Percentiles rank a stretch among this genome's conserved stretches.
Conservation (phyloP, 1,140 invertebrate genomes). For the Drosophila eugracilis region DNA sequence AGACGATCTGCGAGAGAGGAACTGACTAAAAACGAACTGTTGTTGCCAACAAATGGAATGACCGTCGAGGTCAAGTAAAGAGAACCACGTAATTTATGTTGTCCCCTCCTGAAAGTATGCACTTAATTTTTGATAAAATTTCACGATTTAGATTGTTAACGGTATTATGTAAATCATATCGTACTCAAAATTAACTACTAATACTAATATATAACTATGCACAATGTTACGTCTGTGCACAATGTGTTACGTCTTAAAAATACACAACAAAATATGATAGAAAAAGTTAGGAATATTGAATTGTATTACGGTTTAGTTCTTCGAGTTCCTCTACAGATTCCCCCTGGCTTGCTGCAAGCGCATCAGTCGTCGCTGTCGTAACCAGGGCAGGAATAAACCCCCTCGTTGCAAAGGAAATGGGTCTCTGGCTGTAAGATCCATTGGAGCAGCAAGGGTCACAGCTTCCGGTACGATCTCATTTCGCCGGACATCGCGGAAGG, state of each 20-base stretch:
- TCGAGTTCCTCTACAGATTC: slow-evolving; percentile 1
- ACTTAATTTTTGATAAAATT: too few species aligned
- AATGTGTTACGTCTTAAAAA: slow-evolving; percentile 57
- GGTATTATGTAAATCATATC: too few species aligned
- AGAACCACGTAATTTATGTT: too few species aligned
- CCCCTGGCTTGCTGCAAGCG: slow-evolving; percentile 37
- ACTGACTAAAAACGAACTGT: too few species aligned
- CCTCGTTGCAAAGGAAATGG: slow-evolving; percentile 21
- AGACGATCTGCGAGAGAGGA: too few species aligned
- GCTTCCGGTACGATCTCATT: slow-evolving; percentile 22
- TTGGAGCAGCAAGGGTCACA: slow-evolving; percentile 40
- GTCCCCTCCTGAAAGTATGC: too few species aligned
- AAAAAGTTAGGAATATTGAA: slow-evolving; percentile 3
- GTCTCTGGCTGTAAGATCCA: slow-evolving; percentile 1
- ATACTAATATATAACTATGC: too few species aligned
- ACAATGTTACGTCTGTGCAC: too few species aligned
- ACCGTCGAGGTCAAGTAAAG: too few species aligned
- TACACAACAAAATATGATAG: slow-evolving; percentile 43
- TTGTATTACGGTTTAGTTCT: not conserved
- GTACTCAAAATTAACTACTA: too few species aligned
- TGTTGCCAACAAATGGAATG: too few species aligned
- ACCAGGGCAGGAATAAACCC: slow-evolving; percentile 57
- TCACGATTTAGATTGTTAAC: too few species aligned
- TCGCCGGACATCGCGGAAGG: not conserved
- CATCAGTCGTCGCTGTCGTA: slow-evolving; percentile 52